A percentile compares a stretch with the other conserved stretches of the same genome.
phyloP scores from a whole-genome alignment of 2,888 invertebrate genomes.

The Phortica okadai region DNA sequence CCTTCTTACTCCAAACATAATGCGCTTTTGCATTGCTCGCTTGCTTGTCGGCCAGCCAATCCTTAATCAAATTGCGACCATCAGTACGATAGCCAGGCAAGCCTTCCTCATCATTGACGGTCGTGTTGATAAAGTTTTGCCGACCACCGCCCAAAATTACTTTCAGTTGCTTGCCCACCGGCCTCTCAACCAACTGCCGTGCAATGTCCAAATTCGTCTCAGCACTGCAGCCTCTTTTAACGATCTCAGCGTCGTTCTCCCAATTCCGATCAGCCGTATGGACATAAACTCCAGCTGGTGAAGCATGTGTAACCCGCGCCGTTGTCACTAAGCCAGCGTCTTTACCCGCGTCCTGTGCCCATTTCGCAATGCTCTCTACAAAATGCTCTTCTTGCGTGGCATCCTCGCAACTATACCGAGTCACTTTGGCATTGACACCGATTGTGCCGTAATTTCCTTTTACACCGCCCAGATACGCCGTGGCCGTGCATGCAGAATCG shows the following conservation, averaged over 20 bases:
- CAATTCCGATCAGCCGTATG: slow-evolving; percentile 84
- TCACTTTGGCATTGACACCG: slow-evolving; percentile 83
- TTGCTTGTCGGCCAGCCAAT: slow-evolving; percentile 79
- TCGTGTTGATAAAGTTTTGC: slow-evolving; percentile 63
- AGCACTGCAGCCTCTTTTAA: slow-evolving; percentile 75
- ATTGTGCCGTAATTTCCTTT: slow-evolving; percentile 87
- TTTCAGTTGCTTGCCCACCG: slow-evolving; percentile 84
- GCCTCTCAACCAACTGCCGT: slow-evolving; percentile 82
- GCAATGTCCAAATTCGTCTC: slow-evolving; percentile 84
- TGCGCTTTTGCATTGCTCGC: slow-evolving; percentile 69
- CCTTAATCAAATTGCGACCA: slow-evolving; percentile 81
- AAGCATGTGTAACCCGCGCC: slow-evolving; percentile 87
- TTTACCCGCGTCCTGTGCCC: slow-evolving; percentile 84
- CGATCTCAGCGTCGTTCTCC: slow-evolving; percentile 83
- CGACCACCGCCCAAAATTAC: slow-evolving; percentile 78
- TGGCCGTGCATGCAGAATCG: slow-evolving; percentile 90
- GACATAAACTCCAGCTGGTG: slow-evolving; percentile 85
- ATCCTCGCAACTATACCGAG: slow-evolving; percentile 81
- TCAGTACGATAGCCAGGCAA: slow-evolving; percentile 79
- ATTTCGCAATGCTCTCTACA: slow-evolving; percentile 82
- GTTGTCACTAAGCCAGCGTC: slow-evolving; percentile 85
- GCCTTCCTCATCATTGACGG: slow-evolving; percentile 79
- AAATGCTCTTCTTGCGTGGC: slow-evolving; percentile 78
- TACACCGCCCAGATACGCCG: slow-evolving; percentile 87
- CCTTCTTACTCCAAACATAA: slow-evolving; percentile 72